Conservation (phyloP, 2,888 invertebrate species). For the Muschampia staudingeri region DNA sequence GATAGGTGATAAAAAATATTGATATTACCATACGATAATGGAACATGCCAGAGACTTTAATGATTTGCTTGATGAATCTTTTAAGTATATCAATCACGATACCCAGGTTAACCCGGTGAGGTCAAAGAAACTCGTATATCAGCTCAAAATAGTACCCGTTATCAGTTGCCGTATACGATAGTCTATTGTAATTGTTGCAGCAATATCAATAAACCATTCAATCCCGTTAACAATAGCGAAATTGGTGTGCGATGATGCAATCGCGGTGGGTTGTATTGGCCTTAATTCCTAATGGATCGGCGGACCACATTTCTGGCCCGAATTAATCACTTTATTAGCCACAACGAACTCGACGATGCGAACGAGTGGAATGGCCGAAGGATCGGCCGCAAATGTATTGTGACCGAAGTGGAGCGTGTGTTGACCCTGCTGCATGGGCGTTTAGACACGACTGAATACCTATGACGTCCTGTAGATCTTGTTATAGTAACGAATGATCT, state of each 20-base stretch:
- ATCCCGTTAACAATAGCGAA: constrained; percentile 75
- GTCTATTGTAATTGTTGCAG: constrained; percentile 45
- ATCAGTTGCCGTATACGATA: constrained; percentile 69
- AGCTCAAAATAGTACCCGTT: background rate
- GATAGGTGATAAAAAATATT: too few species aligned
- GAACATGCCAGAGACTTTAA: too few species aligned
- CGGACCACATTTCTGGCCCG: constrained; percentile 82
- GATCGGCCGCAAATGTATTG: constrained; percentile 74
- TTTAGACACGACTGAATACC: constrained; percentile 34
- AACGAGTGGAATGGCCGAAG: constrained; percentile 75
- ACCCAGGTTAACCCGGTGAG: background rate
- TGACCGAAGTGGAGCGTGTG: constrained; percentile 78
- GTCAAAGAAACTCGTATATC: background rate
- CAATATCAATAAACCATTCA: constrained; percentile 75
- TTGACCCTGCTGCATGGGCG: constrained; percentile 71
- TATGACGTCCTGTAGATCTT: background rate
- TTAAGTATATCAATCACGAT: background rate
- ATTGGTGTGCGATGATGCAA: constrained; percentile 74
- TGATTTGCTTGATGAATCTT: too few species aligned
- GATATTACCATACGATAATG: too few species aligned
- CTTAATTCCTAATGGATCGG: constrained; percentile 87
- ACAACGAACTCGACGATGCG: constrained; percentile 80
- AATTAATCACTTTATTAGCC: constrained; percentile 89
- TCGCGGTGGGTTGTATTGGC: constrained; percentile 75
- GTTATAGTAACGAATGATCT: background rate